Evolutionary conservation across 64 coral and sea anemone genomes (phyloP).

Genomic region (Exaiptasia diaphana): DNA sequence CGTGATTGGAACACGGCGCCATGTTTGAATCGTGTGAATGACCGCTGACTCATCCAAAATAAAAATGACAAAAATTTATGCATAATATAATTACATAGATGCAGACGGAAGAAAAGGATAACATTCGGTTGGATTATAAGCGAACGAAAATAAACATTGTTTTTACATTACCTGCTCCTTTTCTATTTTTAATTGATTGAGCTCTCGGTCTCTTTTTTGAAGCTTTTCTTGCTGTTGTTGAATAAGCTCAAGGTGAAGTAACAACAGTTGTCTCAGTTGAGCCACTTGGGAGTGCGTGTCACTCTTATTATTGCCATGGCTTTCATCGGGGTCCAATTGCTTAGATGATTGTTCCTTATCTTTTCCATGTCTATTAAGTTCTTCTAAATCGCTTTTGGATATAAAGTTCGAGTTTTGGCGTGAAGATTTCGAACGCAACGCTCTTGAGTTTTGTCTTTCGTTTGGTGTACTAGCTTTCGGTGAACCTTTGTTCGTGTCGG

Average conservation of each 20-base stretch:
- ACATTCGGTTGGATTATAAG: too few species aligned
- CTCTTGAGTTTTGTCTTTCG: constrained; percentile 62
- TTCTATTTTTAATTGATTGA: constrained; percentile 87
- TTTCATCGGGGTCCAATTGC: constrained; percentile 25
- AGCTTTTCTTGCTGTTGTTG: constrained; percentile 95
- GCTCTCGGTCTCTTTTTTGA: constrained; percentile 85
- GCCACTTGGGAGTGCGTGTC: constrained; percentile 76
- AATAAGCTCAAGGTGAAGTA: constrained; percentile 97
- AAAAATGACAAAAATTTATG: constrained; percentile 48
- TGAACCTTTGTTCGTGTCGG: constrained; percentile 55
- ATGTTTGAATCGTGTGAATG: constrained; percentile 56
- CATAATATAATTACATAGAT: constrained; percentile 1
- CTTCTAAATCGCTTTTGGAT: constrained; percentile 39
- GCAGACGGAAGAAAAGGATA: background rate
- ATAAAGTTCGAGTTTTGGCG: constrained; percentile 43
- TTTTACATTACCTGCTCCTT: constrained; percentile 88
- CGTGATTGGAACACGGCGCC: constrained; percentile 33
- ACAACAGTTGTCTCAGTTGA: constrained; percentile 84
- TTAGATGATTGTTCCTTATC: constrained; percentile 25
- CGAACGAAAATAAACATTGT: background rate
- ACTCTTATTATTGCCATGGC: constrained; percentile 69
- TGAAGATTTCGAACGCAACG: constrained; percentile 84
- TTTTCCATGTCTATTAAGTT: background rate
- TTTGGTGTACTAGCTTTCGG: constrained; percentile 56
- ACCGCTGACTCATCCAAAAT: constrained; percentile 57